These are phyloP conservation scores for Ceyx melanurus DNA, from an alignment of 2,113 vertebrate genomes.

Conservation along the genomic window DNA sequence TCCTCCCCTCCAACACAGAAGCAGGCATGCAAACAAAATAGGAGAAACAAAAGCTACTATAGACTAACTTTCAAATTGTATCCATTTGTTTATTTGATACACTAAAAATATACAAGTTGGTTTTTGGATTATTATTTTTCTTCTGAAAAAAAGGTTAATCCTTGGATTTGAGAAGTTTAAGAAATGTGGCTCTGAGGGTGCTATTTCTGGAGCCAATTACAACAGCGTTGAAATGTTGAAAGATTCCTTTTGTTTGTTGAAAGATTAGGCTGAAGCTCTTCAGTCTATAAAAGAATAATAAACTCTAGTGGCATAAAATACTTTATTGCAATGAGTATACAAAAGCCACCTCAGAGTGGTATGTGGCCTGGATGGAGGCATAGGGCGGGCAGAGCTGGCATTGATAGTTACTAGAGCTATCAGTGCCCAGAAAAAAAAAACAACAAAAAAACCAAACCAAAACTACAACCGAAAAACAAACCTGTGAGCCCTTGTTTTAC, in stretches of 20 bases:
- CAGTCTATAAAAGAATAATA: constrained; percentile 66
- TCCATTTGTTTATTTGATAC: constrained; percentile 26
- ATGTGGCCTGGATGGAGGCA: neutral
- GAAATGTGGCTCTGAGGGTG: constrained; percentile 51
- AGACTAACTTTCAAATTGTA: neutral
- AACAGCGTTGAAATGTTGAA: constrained; percentile 60
- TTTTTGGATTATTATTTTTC: neutral
- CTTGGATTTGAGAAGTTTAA: constrained; percentile 37
- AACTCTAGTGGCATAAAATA: constrained; percentile 24
- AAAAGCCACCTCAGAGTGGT: constrained; percentile 20
- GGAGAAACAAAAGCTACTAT: constrained; percentile 12
- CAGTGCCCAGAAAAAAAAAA: neutral
- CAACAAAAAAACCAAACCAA: too few relatives aligned
- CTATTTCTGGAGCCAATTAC: constrained; percentile 62
- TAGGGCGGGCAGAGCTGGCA: neutral
- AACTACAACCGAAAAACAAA: too few relatives aligned
- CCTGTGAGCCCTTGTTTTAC: neutral
- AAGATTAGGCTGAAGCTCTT: constrained; percentile 57
- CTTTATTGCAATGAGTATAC: neutral
- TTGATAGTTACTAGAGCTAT: neutral
- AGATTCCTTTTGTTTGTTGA: constrained; percentile 66
- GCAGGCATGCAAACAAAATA: neutral
- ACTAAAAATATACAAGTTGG: constrained; percentile 13
- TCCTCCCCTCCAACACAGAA: neutral
- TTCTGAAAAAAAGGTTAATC: constrained; percentile 21